Base-by-base conservation (phyloP, 2,797 vertebrate species). In the Enteromius argenteus region DNA sequence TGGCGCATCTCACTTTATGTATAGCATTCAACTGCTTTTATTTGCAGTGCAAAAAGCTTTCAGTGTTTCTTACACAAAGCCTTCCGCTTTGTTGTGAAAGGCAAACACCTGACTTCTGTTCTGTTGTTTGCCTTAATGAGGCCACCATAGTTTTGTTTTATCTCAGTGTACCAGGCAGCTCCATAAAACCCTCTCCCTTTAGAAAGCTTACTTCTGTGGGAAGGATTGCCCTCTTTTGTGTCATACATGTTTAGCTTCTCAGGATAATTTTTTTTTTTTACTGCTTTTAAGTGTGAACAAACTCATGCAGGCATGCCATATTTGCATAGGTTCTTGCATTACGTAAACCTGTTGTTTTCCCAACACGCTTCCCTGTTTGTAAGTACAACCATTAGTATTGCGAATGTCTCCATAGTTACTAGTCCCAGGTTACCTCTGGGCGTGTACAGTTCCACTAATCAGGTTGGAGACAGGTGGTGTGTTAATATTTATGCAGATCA, bases 401-500 rank as follows among this genome's bases (percentile, higher is more conserved):
- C 27, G 23, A 76, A 71, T 39, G 23, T 84, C 75, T 72, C 81
- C 73, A 79, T 83, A 75, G 87, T 85, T 85, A 84, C 82, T 21
- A 79, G 77, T 84, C 62, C 84, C 74, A 19, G 27, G 74, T 64
- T 42, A 49, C 51, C 53, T 49, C 42, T 21, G 46, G 19, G 62
- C 35, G 37, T 83, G 66, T n/a, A 11, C 39, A 86, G 51, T 77
- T 75, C 27, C 27, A 62, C 68, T 73, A 76, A 66, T 82, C 37
- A 84, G 77, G 30, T 39, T 14, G 17, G 35, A 75, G 56, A 37
- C 53, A 27, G 44, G 9, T 42, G 46, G 32, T 53, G 37, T 78
- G 49, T 79, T 84, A 80, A 79, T 76, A 74, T 88, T 13, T 46
- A 78, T 64, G 69, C 51, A 62, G 49, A 77, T 83, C 15, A 35